Evolutionary conservation across 2,797 vertebrate genomes (phyloP).

Genomic region (Coregonus sp.): DNA sequence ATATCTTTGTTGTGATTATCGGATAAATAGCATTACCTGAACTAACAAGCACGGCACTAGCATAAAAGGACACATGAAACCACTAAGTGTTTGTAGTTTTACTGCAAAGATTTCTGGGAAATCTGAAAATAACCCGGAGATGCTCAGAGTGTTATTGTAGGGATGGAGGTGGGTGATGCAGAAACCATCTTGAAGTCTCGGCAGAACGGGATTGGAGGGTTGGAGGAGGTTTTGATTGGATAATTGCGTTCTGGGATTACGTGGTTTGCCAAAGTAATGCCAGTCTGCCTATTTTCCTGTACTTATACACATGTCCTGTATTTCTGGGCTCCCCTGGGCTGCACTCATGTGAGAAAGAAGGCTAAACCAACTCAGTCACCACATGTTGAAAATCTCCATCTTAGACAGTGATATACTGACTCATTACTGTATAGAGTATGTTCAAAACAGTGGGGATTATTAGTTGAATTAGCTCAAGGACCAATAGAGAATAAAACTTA

Average conservation of each 20-base stretch:
- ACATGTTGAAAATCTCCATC: conserved; percentile 65
- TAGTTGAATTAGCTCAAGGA: not conserved
- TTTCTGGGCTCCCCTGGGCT: conserved; percentile 59
- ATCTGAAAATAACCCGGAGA: conserved; percentile 75
- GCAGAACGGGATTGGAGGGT: conserved; percentile 61
- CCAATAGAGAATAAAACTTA: not conserved
- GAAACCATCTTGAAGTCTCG: conserved; percentile 70
- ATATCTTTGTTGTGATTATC: conserved; percentile 21
- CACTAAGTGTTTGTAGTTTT: conserved; percentile 71
- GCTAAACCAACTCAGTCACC: conserved; percentile 47
- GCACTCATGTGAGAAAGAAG: conserved; percentile 34
- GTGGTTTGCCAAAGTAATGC: conserved; percentile 72
- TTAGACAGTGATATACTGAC: conserved; percentile 52
- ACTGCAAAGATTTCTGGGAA: conserved; percentile 74
- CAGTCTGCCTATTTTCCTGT: conserved; percentile 67
- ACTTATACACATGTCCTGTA: conserved; percentile 60
- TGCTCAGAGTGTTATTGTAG: conserved; percentile 76
- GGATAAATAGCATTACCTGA: conserved; percentile 66
- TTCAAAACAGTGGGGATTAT: not conserved
- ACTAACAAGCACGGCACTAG: conserved; percentile 68
- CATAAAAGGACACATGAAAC: conserved; percentile 56
- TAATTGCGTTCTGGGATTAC: conserved; percentile 72
- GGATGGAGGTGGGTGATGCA: conserved; percentile 78
- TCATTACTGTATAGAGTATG: conserved; percentile 1
- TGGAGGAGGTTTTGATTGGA: conserved; percentile 72